Conservation (phyloP, 2,113 vertebrate genomes). For the Oncorhynchus kisutch region DNA sequence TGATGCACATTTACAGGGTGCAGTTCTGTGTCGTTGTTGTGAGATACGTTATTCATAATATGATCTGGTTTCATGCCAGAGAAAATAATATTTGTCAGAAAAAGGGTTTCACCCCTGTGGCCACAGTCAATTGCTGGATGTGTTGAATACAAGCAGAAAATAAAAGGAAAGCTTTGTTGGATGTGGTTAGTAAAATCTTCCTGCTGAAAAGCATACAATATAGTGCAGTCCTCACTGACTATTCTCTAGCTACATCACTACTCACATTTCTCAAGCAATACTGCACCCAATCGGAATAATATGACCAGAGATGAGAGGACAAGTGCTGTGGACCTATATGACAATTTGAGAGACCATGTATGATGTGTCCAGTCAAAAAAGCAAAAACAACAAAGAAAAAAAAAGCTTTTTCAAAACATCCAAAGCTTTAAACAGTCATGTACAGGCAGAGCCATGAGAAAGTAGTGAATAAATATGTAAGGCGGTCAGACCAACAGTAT, state of each 20-base stretch:
- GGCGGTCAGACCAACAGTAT: conserved; percentile 31
- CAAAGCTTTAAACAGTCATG: conserved; percentile 11
- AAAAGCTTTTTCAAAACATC: conserved; percentile 11
- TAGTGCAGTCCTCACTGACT: conserved; percentile 28
- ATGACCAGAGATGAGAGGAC: conserved; percentile 20
- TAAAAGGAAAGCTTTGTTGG: not conserved
- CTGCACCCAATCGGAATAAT: conserved; percentile 19
- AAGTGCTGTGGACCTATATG: not conserved
- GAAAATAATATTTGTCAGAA: conserved; percentile 1
- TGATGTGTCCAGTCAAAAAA: conserved; percentile 6
- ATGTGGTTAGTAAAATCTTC: conserved; percentile 18
- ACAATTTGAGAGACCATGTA: conserved; percentile 12
- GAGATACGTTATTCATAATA: conserved; percentile 24
- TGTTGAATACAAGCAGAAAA: conserved; percentile 10
- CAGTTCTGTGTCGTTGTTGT: conserved; percentile 31
- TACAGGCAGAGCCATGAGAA: conserved; percentile 39
- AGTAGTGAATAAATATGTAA: conserved; percentile 67
- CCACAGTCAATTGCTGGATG: conserved; percentile 12
- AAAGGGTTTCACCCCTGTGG: not conserved
- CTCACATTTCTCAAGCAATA: conserved; percentile 34
- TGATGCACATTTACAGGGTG: conserved; percentile 42
- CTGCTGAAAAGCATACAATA: conserved; percentile 25
- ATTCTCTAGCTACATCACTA: conserved; percentile 15
- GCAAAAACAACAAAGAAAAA: not conserved
- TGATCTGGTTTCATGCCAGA: not conserved